Evolutionary conservation across 2,113 vertebrate genomes (phyloP), one percentile per base, ranked within the genome.

Genomic region (Macquaria australasica): DNA sequence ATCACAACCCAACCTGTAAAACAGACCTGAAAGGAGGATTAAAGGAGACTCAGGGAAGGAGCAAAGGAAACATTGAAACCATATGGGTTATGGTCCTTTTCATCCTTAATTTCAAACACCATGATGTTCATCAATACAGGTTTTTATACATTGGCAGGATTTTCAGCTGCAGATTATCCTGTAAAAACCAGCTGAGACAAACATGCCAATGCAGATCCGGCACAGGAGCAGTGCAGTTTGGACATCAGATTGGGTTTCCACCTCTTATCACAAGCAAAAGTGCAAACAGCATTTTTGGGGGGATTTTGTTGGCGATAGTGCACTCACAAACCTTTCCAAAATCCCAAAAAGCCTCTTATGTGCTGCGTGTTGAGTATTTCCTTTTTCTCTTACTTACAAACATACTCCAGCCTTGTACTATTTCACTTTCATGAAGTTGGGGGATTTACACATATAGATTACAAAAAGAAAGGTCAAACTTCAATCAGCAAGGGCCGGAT

Each of bases 141-240:
- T 81, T 31, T 10, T 48, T 62, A 21, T 21, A 7, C 34, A 25
- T 28, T 82, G 39, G 15, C 31, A 75, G 6, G 21, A 75, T 80
- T 70, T 72, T 15, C 28, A 28, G 25, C 18, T 28, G 37, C 66
- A 67, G 68, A 73, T 45, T 9, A 31, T 73, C 11, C 34, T 37
- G 51, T 20, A 23, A 70, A 62, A 71, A 64, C 51, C 50, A 41
- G 51, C n/a, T 70, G 58, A 58, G 23, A 73, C 16, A 37, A 56
- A 50, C 43, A 43, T 60, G 62, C n/a, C 8, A 18, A 45, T 71
- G 56, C 45, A 77, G 39, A 56, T 55, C 37, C 7, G 58, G 21
- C 39, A 28, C 10, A 12, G 53, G 63, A 75, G 63, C 15, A 14
- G 21, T 11, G 7, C 6, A 48, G 5, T 50, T 41, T 41, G 55